Percentiles rank a stretch among this genome's conserved stretches.
phyloP scores from a whole-genome alignment of 2,888 invertebrate genomes.

The Stenodera caucasica region DNA sequence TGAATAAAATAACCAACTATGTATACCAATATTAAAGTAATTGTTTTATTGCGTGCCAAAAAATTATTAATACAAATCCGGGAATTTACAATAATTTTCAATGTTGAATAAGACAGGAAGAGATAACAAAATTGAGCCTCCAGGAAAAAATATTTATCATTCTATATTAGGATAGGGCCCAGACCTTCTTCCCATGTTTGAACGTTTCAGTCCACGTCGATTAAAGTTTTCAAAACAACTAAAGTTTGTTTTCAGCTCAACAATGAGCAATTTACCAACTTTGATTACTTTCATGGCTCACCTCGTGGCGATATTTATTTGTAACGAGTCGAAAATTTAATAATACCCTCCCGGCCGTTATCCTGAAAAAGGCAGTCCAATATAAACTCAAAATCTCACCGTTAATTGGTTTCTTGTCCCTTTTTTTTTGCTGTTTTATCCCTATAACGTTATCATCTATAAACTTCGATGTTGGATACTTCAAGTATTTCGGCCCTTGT shows the following conservation, averaged over 20 bases:
- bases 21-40: too few species aligned
- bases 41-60: constrained; percentile 23
- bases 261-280: constrained; percentile 52
- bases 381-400: not conserved
- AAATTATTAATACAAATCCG: constrained; percentile 5
- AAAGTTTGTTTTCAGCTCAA: constrained; percentile 46
- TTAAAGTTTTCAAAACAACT: constrained; percentile 46
- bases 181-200: constrained; percentile 37
- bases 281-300: constrained; percentile 48
- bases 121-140: too few species aligned
- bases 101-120: too few species aligned
- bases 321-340: constrained; percentile 25
- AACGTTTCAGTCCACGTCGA: constrained; percentile 43
- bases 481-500: constrained; percentile 21
- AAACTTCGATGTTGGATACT: constrained; percentile 12
- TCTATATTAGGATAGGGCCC: too few species aligned
- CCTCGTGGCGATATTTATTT: constrained; percentile 26
- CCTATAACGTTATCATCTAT: constrained; percentile 12
- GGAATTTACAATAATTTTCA: not conserved
- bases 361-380: constrained; percentile 2
- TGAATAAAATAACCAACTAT: constrained; percentile 12
- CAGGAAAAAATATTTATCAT: too few species aligned
- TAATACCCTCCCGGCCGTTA: constrained; percentile 10
- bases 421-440: not conserved
- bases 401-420: not conserved